These are phyloP conservation scores for Philopotamus ludificatus DNA, from an alignment of 1,140 invertebrate species.

Conservation along the genomic window DNA sequence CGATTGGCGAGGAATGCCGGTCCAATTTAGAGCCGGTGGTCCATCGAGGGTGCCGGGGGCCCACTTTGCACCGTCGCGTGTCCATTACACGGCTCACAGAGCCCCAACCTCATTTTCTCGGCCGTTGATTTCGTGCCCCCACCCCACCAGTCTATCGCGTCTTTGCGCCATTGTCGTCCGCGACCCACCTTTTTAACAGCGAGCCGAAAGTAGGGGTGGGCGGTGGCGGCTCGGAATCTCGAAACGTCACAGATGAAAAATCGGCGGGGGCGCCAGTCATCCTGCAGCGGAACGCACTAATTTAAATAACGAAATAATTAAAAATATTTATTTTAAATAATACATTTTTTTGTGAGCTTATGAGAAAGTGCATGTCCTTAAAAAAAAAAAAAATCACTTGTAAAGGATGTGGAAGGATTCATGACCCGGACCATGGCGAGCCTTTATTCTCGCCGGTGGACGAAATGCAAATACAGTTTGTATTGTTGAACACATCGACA, in stretches of 20 bases:
- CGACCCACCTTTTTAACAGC: slow-evolving; percentile 10
- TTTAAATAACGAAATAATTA: background rate
- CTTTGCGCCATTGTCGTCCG: background rate
- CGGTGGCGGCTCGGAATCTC: background rate
- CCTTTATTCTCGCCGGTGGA: no score
- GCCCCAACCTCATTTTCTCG: slow-evolving; percentile 55
- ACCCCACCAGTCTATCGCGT: background rate
- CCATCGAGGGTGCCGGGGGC: slow-evolving; percentile 34
- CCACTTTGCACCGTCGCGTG: slow-evolving; percentile 42
- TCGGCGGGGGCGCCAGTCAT: background rate
- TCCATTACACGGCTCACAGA: slow-evolving; percentile 53
- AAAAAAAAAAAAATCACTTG: no score
- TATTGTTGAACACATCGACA: no score
- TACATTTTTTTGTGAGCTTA: background rate
- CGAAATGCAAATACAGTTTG: no score
- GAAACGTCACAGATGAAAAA: background rate
- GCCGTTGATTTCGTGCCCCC: slow-evolving; percentile 47
- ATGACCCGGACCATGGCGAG: no score
- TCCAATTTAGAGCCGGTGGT: background rate
- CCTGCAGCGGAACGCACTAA: background rate
- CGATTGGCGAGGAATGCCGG: background rate
- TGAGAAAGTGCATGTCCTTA: no score
- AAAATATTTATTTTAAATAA: no score
- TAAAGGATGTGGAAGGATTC: no score
- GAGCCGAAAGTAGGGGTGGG: background rate